Base-by-base conservation (phyloP, 2,888 invertebrate genomes). In the Drosophila neotestacea region DNA sequence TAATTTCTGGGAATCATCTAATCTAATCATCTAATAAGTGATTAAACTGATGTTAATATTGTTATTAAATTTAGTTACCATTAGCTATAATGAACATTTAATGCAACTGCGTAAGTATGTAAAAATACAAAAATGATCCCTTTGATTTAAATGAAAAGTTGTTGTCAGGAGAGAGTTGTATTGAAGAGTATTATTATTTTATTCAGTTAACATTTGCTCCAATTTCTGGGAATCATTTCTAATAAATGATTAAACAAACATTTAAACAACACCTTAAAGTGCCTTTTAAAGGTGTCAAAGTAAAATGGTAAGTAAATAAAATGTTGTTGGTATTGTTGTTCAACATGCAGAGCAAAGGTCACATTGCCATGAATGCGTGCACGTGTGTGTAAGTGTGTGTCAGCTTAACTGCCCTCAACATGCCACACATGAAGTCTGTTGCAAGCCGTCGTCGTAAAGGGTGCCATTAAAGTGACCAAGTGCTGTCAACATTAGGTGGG, bases 401-500 rank as follows among this genome's bases (percentile, higher is more conserved):
- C 42, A 36, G 61, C 42, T 59, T 38, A 59, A 59, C 36, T 46
- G 46, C 39, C 28, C 38, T 6, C 47, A 46, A 46, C 58, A 27
- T 47, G 58, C 38, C 58, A 47, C 41, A 48, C 13, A 50, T 34
- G 64, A 55, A 36, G 34, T 42, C 52, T 11, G 52, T 22, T 72
- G 64, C 64, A 69, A 39, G 50, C 41, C n/a, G 39, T 59, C n/a
- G 39, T 59, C 81, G 78, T 80, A 84, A 86, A 86, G 81, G 69
- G 55, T 58, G 75, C 68, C 70, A 71, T 86, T 79, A 84, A 86
- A 79, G 46, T 77, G 85, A 62, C 59, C 80, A 72, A 79, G 86
- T 84, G 81, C 83, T 84, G 88, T 88, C 84, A 77, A 79, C 79
- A 79, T 84, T 85, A 79, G 73, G 56, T 61, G 58, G 28, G 60